phyloP scores from a whole-genome alignment of 2,797 vertebrate species.

The Meda fulgida region DNA sequence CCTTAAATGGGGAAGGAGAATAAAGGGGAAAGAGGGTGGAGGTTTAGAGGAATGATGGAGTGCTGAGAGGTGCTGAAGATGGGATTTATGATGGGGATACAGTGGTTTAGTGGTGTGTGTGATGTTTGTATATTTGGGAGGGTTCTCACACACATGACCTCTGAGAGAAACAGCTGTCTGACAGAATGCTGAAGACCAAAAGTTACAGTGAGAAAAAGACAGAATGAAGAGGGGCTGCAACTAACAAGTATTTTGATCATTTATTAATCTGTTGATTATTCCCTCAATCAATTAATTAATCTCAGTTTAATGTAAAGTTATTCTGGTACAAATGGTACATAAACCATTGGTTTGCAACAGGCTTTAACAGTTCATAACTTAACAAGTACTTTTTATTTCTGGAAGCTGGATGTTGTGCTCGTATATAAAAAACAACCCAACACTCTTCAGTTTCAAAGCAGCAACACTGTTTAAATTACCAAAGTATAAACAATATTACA shows the following conservation, averaged over 20 bases:
- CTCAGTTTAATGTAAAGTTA: neutral
- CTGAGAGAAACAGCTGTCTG: slow-evolving; percentile 19
- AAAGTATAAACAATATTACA: slow-evolving; percentile 5
- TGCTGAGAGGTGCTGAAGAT: slow-evolving; percentile 55
- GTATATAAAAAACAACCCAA: neutral
- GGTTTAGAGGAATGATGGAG: slow-evolving; percentile 36
- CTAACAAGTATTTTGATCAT: neutral
- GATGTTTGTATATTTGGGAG: neutral
- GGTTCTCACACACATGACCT: slow-evolving; percentile 8
- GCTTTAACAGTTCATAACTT: neutral
- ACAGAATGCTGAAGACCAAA: neutral
- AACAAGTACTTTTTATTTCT: neutral
- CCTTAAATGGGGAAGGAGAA: slow-evolving; percentile 40
- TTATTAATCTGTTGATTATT: neutral
- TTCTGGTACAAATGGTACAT: neutral
- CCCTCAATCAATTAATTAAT: neutral
- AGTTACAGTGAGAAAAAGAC: neutral
- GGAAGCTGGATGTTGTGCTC: neutral
- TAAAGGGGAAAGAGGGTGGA: slow-evolving; percentile 19
- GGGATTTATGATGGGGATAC: slow-evolving; percentile 17
- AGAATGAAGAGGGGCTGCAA: neutral
- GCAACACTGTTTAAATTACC: neutral
- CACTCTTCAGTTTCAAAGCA: neutral
- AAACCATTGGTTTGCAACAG: neutral
- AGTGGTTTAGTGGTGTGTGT: slow-evolving; percentile 28